Conservation (phyloP, 1,140 invertebrate genomes). For the Aphelenchoides avenae region DNA sequence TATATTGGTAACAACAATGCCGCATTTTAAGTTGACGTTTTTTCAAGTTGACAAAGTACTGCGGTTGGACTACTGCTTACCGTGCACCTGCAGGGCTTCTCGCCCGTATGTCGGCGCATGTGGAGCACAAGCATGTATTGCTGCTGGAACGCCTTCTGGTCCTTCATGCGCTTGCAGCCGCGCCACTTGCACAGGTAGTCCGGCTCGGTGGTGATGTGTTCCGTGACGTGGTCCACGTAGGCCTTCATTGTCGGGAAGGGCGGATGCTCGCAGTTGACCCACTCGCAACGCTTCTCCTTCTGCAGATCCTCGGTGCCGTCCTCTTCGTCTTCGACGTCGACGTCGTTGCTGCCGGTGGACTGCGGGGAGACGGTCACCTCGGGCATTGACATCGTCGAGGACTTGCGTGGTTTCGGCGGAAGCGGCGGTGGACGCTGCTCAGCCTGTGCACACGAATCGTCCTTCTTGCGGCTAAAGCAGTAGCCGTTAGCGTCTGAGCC, state of each 20-base stretch:
- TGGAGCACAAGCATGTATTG: conserved; percentile 99
- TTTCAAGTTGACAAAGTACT: no score
- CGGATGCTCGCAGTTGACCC: not conserved
- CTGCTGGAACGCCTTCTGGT: conserved; percentile 80
- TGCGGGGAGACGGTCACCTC: conserved; percentile 6
- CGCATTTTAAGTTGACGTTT: no score
- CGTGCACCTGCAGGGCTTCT: conserved; percentile 97
- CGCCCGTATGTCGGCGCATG: conserved; percentile 93
- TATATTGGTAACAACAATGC: no score
- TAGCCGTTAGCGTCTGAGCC: no score
- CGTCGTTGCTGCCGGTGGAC: conserved; percentile 1
- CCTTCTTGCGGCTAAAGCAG: no score
- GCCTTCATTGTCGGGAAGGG: no score
- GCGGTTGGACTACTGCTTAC: no score
- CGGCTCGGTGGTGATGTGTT: not conserved
- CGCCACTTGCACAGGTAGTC: conserved; percentile 23
- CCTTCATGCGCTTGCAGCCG: conserved; percentile 29
- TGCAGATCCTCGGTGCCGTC: not conserved
- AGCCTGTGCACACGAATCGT: no score
- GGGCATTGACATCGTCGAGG: no score
- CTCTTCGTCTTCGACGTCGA: conserved; percentile 22
- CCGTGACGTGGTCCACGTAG: conserved; percentile 11
- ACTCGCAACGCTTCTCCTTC: no score
- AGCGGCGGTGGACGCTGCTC: no score
- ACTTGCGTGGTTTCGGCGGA: no score